phyloP scores from a whole-genome alignment of 2,113 vertebrate genomes.

The Ornithorhynchus anatinus region DNA sequence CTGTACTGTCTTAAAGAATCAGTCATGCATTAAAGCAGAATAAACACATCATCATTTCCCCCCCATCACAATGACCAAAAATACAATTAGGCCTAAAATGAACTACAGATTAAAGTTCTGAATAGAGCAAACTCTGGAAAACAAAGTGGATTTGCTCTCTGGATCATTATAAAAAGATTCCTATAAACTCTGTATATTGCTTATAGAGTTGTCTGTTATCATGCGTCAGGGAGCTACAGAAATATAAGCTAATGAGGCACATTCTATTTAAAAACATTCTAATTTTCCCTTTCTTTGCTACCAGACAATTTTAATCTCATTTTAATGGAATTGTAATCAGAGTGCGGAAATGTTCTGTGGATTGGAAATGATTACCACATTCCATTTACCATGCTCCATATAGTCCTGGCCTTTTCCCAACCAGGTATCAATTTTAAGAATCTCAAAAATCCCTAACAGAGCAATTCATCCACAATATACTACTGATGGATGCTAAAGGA shows the following conservation, averaged over 20 bases:
- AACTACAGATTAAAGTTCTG: background rate
- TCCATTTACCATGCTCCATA: background rate
- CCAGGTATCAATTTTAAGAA: no score
- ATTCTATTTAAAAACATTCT: background rate
- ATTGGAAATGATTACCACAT: background rate
- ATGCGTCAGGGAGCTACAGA: background rate
- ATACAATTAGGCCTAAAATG: background rate
- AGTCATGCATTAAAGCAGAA: no score
- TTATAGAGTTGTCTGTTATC: background rate
- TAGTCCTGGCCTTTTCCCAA: background rate
- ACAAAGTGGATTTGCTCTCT: no score
- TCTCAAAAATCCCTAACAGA: no score
- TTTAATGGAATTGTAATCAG: constrained; percentile 5
- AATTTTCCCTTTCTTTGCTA: constrained; percentile 1
- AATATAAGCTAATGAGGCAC: background rate
- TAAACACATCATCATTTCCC: no score
- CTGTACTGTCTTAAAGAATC: no score
- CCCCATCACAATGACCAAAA: background rate
- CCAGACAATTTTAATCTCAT: constrained; percentile 3
- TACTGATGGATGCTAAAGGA: no score
- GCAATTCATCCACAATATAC: no score
- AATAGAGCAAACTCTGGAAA: no score
- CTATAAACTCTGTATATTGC: background rate
- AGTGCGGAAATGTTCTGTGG: background rate
- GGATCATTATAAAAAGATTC: background rate